Base-by-base conservation (phyloP, 2,888 invertebrate genomes). In the Pantelozetes paolii region DNA sequence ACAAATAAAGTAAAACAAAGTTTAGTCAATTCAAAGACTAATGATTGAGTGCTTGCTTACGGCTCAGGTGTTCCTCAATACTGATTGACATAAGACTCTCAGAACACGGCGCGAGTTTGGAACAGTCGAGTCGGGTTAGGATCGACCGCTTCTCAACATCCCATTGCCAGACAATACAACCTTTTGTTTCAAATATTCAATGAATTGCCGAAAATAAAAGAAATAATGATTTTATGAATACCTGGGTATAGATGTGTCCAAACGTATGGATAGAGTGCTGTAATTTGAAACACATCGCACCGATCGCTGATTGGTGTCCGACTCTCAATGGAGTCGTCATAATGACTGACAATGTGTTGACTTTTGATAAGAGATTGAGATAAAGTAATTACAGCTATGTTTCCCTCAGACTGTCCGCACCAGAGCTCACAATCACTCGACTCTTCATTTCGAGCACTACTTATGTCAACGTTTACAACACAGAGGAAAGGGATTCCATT, bases 71-170 rank as follows among this genome's bases (percentile, higher is more conserved):
- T 79, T 94, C 93, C 81, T 94, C 95, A 77, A 94, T 89, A 57
- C 92, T 89, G 79, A 94, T 92, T 42, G 93, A 92, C 83, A 92
- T 91, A 72, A 94, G 85, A 79, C 92, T 93, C 82, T 94, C 95
- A 18, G 92, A 94, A 82, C 92, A 92, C 0, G 95, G 95, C 77
- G 90, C 89, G 79, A 95, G 85, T 83, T 94, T 94, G 59, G 91
- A 92, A 84, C 94, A 92, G 83, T 97, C 96, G 74, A 97, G 84
- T 78, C 90, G 89, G 77, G 90, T 90, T 2, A 88, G 84, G 77
- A 91, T 89, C 72, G 84, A 84, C 76, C 89, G 87, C 0, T 86
- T 85, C 1, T 84, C 83, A 0, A 88, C 86, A 79, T 90, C 89
- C 94, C 94, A 96, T 80, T 91, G 91, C 82, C 91, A 93, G 18